Evolutionary conservation across 1,140 invertebrate genomes (phyloP).

Genomic region (Ostrea edulis): DNA sequence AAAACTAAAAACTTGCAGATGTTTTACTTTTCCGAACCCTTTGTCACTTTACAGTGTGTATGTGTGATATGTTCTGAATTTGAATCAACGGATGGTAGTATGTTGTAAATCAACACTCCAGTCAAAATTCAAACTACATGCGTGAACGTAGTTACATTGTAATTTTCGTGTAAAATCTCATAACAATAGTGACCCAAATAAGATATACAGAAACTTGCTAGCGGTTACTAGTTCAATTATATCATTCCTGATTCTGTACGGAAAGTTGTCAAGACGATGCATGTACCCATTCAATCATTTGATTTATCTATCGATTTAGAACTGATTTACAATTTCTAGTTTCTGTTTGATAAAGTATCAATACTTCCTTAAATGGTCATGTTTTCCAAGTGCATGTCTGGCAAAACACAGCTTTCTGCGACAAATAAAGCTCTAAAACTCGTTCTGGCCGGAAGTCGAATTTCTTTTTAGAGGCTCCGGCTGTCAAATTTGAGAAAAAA

Average conservation of each 20-base stretch:
- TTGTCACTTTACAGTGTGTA: too few relatives aligned
- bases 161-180: too few relatives aligned
- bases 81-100: too few relatives aligned
- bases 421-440: background rate
- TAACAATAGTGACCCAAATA: too few relatives aligned
- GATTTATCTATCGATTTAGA: conserved; percentile 31
- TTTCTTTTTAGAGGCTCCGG: conserved; percentile 7
- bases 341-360: background rate
- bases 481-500: conserved; percentile 16
- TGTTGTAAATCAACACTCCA: too few relatives aligned
- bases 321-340: background rate
- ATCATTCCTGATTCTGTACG: conserved; percentile 12
- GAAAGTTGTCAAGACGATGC: background rate
- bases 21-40: too few relatives aligned
- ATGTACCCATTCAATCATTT: conserved; percentile 15
- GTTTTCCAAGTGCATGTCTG: conserved; percentile 2
- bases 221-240: background rate
- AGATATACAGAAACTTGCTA: background rate
- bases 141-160: too few relatives aligned
- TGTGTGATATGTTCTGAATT: too few relatives aligned
- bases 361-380: background rate
- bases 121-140: too few relatives aligned
- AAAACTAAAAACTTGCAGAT: too few relatives aligned
- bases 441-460: conserved; percentile 2
- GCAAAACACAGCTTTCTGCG: background rate